Conservation (phyloP, 2,888 invertebrate genomes). For the Thelaira solivaga region DNA sequence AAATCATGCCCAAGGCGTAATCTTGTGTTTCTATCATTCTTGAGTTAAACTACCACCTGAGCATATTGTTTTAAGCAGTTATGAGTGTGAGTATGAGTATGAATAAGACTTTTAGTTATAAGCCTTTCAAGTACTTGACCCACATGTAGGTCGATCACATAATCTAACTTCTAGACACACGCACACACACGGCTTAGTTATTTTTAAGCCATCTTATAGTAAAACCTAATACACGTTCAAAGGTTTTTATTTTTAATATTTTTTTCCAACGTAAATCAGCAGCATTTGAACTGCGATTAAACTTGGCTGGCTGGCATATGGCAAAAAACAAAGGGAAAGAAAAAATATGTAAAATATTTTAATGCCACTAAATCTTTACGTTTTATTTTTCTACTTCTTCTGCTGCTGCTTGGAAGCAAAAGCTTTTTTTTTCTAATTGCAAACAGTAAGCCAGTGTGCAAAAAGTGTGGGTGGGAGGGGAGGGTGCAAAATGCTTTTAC, state of each 20-base stretch:
- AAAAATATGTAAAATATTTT: neutral
- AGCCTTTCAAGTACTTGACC: conserved; percentile 61
- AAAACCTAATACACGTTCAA: conserved; percentile 58
- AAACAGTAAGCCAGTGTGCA: neutral
- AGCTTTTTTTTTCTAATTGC: neutral
- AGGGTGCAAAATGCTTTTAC: conserved; percentile 19
- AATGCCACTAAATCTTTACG: neutral
- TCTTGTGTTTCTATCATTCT: too few relatives aligned
- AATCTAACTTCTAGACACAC: conserved; percentile 22
- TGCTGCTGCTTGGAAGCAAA: too few relatives aligned
- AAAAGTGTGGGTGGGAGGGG: too few relatives aligned
- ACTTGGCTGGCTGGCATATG: neutral
- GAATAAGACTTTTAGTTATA: too few relatives aligned
- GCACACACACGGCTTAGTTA: too few relatives aligned
- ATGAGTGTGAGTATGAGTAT: too few relatives aligned
- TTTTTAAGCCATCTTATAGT: conserved; percentile 29
- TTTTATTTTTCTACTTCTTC: neutral
- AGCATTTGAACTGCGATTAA: conserved; percentile 6
- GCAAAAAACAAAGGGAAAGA: too few relatives aligned
- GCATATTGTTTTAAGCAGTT: neutral
- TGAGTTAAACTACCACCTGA: neutral
- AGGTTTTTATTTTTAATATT: conserved; percentile 22
- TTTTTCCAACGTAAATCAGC: neutral
- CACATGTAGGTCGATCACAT: conserved; percentile 56
- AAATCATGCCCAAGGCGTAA: too few relatives aligned